Conservation (phyloP, 2,797 vertebrate species). For the Channa striata region DNA sequence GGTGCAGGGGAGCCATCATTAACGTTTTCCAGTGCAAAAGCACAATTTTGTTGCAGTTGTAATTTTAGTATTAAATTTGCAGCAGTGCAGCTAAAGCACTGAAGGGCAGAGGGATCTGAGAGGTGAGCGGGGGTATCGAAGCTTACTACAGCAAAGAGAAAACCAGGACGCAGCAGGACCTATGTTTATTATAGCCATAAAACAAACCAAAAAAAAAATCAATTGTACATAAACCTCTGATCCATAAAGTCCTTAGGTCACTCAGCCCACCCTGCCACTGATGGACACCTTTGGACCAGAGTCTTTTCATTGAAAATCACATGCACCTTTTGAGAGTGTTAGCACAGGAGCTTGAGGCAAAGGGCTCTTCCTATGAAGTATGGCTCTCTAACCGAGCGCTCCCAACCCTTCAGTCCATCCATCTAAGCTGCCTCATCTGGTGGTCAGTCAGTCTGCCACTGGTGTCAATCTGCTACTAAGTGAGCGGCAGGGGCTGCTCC, state of each 20-base stretch:
- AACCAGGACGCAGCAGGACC: slow-evolving; percentile 30
- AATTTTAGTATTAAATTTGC: slow-evolving; percentile 6
- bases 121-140: background rate
- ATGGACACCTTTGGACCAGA: slow-evolving; percentile 48
- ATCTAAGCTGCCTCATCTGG: slow-evolving; percentile 50
- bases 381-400: slow-evolving; percentile 21
- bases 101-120: background rate
- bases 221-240: slow-evolving; percentile 74
- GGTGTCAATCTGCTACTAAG: slow-evolving; percentile 65
- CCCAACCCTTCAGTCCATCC: slow-evolving; percentile 43
- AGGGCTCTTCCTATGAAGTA: slow-evolving; percentile 23
- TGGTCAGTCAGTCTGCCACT: slow-evolving; percentile 51
- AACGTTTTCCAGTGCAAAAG: background rate
- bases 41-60: background rate
- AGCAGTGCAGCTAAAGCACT: slow-evolving; percentile 10
- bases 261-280: slow-evolving; percentile 21
- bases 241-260: slow-evolving; percentile 58
- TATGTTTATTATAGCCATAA: slow-evolving; percentile 77
- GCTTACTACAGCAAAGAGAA: slow-evolving; percentile 38
- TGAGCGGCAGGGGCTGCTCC: slow-evolving; percentile 60
- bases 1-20: too few relatives aligned
- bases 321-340: slow-evolving; percentile 15
- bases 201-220: slow-evolving; percentile 81
- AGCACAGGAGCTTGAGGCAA: slow-evolving; percentile 30
- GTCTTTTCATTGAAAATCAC: slow-evolving; percentile 23